Evolutionary conservation across 2,113 vertebrate genomes (phyloP).

Genomic region (Periophthalmus modestus): DNA sequence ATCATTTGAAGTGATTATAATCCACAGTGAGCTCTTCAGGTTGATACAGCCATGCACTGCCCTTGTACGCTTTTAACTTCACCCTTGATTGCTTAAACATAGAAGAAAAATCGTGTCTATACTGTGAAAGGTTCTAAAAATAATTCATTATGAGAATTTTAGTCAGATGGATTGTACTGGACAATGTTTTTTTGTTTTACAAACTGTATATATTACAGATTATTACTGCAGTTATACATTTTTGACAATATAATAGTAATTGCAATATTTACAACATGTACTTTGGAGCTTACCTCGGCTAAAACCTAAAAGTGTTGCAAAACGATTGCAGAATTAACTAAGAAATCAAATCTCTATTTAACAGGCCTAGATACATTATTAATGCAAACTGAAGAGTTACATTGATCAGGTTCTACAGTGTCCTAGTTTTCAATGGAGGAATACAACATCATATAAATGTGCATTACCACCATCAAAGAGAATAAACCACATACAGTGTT

Average conservation of each 20-base stretch:
- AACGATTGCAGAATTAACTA: not conserved
- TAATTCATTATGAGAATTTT: too few relatives aligned
- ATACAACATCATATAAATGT: not conserved
- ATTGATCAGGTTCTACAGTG: not conserved
- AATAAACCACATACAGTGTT: not conserved
- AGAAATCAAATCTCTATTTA: not conserved
- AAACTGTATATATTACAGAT: too few relatives aligned
- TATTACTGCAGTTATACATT: too few relatives aligned
- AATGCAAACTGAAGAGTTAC: not conserved
- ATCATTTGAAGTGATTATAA: slow-evolving; percentile 73
- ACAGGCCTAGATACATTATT: not conserved
- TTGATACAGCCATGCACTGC: slow-evolving; percentile 37
- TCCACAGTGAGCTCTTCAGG: slow-evolving; percentile 49
- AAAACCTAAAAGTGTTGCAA: not conserved
- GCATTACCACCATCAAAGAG: not conserved
- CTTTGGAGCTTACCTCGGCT: not conserved
- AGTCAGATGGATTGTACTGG: too few relatives aligned
- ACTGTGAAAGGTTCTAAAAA: too few relatives aligned
- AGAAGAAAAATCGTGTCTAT: too few relatives aligned
- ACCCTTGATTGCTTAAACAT: not conserved
- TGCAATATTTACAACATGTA: not conserved
- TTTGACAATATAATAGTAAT: too few relatives aligned
- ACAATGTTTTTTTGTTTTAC: too few relatives aligned
- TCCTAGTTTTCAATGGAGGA: not conserved
- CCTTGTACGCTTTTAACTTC: not conserved